Base-by-base conservation (phyloP, 2,797 vertebrate species). In the Neopelma chrysocephalum region DNA sequence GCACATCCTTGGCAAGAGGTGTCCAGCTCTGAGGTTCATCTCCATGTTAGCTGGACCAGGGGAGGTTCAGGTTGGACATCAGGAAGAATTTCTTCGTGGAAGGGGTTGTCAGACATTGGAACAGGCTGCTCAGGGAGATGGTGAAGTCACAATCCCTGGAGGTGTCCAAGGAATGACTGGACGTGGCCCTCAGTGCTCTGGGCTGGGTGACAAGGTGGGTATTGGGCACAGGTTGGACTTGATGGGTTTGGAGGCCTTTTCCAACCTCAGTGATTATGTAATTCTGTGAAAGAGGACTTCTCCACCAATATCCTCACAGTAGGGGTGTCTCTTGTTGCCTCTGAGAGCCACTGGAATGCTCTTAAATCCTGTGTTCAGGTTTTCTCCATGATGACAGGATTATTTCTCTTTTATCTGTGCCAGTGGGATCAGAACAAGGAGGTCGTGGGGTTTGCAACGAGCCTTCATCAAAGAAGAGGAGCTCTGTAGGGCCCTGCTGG, bases 91-190 rank as follows among this genome's bases (percentile, higher is more conserved):
- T 40, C 25, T 11, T 2, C n/a, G 16, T 58, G 51, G n/a, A 40
- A 5, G 26, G 15, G 8, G n/a, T 26, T 31, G 4, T 16, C 29
- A 58, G 15, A 7, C 29, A 11, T 9, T 36, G 42, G 22, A 25
- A 50, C 11, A 31, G 0, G 1, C 64, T 58, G n/a, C 16, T 3
- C 45, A 45, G 51, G 23, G 43, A 21, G 3, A 23, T 18, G 0
- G 0, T 58, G 80, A 38, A 14, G 20, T 65, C 2, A 12, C 20
- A 45, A 38, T 26, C 38, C 29, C 38, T 71, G 43, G 20, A 78
- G 10, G 8, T 45, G 38, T 58, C 25, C 65, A 34, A 1, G n/a
- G 20, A 65, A 34, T 0, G 38, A 0, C 12, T 23, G 65, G 38
- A 58, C 0, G 0, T 27, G 38, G n/a, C 65, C 27, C 38, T 71